These are phyloP conservation scores for Netelia fuscicornis DNA, from an alignment of 2,888 invertebrate species.

Conservation along the genomic window DNA sequence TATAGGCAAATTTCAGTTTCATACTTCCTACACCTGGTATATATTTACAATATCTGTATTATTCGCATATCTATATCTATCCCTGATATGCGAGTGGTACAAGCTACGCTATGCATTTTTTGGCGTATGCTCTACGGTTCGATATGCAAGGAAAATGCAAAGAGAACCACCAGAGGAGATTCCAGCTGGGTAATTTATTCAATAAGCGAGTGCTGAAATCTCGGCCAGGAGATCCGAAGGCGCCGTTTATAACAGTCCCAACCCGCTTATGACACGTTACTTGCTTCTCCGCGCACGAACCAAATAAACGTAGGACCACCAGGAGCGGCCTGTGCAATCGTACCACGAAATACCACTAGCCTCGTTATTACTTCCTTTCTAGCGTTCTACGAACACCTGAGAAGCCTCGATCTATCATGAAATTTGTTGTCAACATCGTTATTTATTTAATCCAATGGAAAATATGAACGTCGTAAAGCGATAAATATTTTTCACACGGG, in stretches of 20 bases:
- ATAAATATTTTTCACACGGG: no score
- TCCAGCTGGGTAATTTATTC: slow-evolving; percentile 35
- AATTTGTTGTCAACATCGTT: not conserved
- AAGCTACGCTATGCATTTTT: no score
- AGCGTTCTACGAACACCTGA: not conserved
- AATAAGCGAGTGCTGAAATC: slow-evolving; percentile 33
- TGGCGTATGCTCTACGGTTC: not conserved
- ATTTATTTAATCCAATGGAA: no score
- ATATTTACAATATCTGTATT: not conserved
- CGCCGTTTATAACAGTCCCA: slow-evolving; percentile 21
- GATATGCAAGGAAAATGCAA: slow-evolving; percentile 40
- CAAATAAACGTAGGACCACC: not conserved
- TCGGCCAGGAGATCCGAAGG: slow-evolving; percentile 17
- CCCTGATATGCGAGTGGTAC: not conserved
- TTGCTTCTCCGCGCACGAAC: slow-evolving; percentile 5
- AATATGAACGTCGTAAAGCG: no score
- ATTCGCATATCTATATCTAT: slow-evolving; percentile 5
- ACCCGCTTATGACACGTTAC: slow-evolving; percentile 20
- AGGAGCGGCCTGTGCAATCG: not conserved
- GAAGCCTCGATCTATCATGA: not conserved
- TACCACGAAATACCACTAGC: slow-evolving; percentile 1
- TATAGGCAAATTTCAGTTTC: no score
- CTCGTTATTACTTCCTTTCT: slow-evolving; percentile 15
- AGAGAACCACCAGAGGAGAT: not conserved
- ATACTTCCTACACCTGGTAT: no score